Conservation (phyloP, 2,113 vertebrate genomes). For the Centrocercus urophasianus region DNA sequence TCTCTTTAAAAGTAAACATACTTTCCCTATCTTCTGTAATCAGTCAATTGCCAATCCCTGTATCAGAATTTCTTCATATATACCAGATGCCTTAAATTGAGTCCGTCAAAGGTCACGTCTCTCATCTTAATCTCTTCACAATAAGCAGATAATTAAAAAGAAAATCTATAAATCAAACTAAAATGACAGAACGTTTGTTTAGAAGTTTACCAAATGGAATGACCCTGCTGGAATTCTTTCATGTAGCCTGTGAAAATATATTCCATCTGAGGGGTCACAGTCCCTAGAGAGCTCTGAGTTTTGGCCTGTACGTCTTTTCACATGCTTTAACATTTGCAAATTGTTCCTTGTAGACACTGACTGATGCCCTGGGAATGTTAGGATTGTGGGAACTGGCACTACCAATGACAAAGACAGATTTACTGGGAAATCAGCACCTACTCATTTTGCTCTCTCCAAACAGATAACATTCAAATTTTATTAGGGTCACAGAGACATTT, state of each 20-base stretch:
- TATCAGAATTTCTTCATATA: constrained; percentile 50
- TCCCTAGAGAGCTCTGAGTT: constrained; percentile 81
- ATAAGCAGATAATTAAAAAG: constrained; percentile 63
- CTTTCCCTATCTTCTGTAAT: constrained; percentile 62
- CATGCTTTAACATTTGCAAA: constrained; percentile 85
- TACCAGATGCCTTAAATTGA: constrained; percentile 56
- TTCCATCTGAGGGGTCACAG: constrained; percentile 79
- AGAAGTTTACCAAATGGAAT: constrained; percentile 79
- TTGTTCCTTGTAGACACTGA: constrained; percentile 83
- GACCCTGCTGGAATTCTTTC: constrained; percentile 79
- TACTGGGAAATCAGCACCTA: constrained; percentile 78
- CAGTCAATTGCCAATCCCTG: constrained; percentile 55
- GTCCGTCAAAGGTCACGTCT: constrained; percentile 59
- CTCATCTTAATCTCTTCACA: constrained; percentile 69
- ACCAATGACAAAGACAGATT: constrained; percentile 73
- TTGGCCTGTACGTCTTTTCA: constrained; percentile 83
- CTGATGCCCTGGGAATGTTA: constrained; percentile 84
- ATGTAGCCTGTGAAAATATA: constrained; percentile 83
- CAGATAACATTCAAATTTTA: constrained; percentile 19
- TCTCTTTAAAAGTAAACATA: constrained; percentile 63
- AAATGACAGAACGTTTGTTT: constrained; percentile 73
- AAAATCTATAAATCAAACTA: constrained; percentile 70
- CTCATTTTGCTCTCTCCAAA: not conserved
- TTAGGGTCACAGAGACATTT: not conserved
- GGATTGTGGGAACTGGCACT: constrained; percentile 87